Percentiles rank a stretch among this genome's conserved stretches.
Evolutionary conservation across 2,797 vertebrate genomes (phyloP).

Genomic region (Sebastes goodei): DNA sequence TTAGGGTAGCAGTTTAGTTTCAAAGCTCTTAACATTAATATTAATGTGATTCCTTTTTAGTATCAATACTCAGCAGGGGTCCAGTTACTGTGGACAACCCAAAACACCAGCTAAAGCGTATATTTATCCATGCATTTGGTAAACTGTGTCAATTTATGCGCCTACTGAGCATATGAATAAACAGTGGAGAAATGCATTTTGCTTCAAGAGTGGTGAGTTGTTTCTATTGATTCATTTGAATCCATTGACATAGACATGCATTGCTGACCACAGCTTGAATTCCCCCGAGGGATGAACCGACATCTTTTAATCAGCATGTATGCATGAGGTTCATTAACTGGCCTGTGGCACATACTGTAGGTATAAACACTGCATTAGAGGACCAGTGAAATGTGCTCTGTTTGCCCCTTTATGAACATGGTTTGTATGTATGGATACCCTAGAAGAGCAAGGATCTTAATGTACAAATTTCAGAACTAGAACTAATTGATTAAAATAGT

Average conservation of each 20-base stretch:
- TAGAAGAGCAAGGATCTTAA: neutral
- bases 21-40: neutral
- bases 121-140: neutral
- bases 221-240: neutral
- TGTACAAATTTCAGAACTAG: neutral
- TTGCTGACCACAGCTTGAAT: neutral
- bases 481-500: no score
- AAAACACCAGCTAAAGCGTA: neutral
- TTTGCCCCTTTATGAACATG: neutral
- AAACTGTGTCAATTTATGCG: neutral
- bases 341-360: neutral
- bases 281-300: neutral
- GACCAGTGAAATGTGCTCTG: neutral
- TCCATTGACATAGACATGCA: neutral
- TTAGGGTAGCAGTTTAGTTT: neutral
- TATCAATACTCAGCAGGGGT: neutral
- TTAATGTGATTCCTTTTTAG: neutral
- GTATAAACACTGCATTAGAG: neutral
- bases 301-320: neutral
- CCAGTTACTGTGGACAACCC: neutral
- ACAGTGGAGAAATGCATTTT: neutral
- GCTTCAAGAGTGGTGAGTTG: neutral
- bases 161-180: neutral
- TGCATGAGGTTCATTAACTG: neutral
- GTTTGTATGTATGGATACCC: neutral